Evolutionary conservation across 2,113 vertebrate genomes (phyloP).

Genomic region (Eira barbara): DNA sequence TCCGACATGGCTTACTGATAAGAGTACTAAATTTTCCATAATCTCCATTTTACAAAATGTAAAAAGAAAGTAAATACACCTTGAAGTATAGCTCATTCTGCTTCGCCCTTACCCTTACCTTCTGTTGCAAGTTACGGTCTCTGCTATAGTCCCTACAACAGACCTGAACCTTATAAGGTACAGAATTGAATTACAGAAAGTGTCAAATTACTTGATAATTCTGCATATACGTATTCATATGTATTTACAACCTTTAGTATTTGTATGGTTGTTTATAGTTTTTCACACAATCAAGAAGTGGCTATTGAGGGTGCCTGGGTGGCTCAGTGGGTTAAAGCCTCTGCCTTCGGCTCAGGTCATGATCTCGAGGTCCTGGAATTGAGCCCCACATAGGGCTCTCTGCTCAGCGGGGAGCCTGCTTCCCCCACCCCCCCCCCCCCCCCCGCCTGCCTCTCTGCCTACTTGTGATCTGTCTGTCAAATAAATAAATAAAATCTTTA

Average conservation of each 20-base stretch:
- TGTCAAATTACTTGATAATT: not conserved
- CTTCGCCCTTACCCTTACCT: not conserved
- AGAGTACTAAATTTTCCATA: not conserved
- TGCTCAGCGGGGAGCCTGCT: too few relatives aligned
- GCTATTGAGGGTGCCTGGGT: not conserved
- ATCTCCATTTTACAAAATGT: not conserved
- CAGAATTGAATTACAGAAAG: not conserved
- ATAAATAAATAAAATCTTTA: too few relatives aligned
- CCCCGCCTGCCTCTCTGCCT: too few relatives aligned
- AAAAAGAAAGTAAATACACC: not conserved
- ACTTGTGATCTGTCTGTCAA: too few relatives aligned
- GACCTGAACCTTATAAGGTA: not conserved
- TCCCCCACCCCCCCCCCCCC: too few relatives aligned
- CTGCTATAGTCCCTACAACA: not conserved
- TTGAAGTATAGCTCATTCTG: not conserved
- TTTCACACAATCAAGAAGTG: conserved; percentile 16
- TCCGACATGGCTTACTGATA: not conserved
- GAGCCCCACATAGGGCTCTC: too few relatives aligned
- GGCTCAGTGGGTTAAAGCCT: too few relatives aligned
- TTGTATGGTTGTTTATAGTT: not conserved
- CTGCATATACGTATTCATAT: not conserved
- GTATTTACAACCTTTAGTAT: conserved; percentile 9
- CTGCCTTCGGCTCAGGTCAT: too few relatives aligned
- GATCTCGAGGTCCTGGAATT: too few relatives aligned
- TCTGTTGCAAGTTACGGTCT: not conserved